Conservation (phyloP, 2,888 invertebrate species). For the Mesoligia furuncula region DNA sequence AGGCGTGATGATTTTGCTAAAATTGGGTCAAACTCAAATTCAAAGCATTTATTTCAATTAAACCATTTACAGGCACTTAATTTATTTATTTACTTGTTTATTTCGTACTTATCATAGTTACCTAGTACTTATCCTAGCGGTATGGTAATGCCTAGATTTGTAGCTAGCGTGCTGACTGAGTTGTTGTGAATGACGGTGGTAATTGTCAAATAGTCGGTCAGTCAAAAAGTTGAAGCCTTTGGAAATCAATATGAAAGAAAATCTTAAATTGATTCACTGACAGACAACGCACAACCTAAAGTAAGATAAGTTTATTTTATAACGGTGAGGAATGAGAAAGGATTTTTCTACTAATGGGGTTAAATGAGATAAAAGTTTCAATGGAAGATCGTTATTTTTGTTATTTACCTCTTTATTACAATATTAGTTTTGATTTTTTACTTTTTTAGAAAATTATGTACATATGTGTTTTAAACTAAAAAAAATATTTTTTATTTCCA, state of each 20-base stretch:
- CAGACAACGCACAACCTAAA: too few relatives aligned
- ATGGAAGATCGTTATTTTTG: too few relatives aligned
- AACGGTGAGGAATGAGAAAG: too few relatives aligned
- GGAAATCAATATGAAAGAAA: neutral
- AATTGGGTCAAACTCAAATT: neutral
- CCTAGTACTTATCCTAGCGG: conserved; percentile 81
- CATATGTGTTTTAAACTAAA: conserved; percentile 1
- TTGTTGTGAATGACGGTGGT: conserved; percentile 11
- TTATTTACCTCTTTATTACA: neutral
- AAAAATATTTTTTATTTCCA: conserved; percentile 19
- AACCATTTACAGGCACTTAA: too few relatives aligned
- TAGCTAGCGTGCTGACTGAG: conserved; percentile 44
- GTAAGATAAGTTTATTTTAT: too few relatives aligned
- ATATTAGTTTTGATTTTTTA: neutral
- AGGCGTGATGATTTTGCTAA: conserved; percentile 1
- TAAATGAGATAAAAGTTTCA: too few relatives aligned
- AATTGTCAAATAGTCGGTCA: too few relatives aligned
- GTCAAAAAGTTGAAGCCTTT: too few relatives aligned
- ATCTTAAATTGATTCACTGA: neutral
- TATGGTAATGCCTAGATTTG: conserved; percentile 76
- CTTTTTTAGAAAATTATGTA: neutral
- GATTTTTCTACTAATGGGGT: too few relatives aligned
- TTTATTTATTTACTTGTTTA: conserved; percentile 53
- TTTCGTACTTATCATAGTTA: conserved; percentile 78
- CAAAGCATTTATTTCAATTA: too few relatives aligned